A percentile compares a stretch with the other conserved stretches of the same genome.
phyloP scores from a whole-genome alignment of 2,888 invertebrate species.

The Scrobipalpa costella region DNA sequence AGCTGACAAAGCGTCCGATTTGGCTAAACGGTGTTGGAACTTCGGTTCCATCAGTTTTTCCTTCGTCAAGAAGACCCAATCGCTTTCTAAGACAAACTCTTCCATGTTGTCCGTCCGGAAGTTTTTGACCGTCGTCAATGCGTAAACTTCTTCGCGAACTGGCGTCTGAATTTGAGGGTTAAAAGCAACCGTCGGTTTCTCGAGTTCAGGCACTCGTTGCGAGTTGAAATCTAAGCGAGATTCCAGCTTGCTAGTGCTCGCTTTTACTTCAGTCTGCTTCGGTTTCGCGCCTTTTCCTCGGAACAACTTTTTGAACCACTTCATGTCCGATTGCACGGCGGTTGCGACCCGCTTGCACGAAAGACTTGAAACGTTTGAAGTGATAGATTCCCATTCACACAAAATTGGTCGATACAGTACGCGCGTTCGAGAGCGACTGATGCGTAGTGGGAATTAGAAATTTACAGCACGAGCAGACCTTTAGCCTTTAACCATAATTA shows the following conservation, averaged over 20 bases:
- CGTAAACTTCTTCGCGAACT: constrained; percentile 53
- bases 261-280: constrained; percentile 37
- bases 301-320: constrained; percentile 84
- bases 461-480: constrained; percentile 72
- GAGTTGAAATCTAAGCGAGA: constrained; percentile 36
- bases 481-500: constrained; percentile 70
- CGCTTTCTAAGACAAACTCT: constrained; percentile 65
- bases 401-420: constrained; percentile 38
- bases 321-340: constrained; percentile 82
- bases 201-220: constrained; percentile 27
- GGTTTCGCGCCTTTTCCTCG: constrained; percentile 77
- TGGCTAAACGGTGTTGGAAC: constrained; percentile 58
- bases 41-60: constrained; percentile 61
- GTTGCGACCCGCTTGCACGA: constrained; percentile 83
- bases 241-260: constrained; percentile 43
- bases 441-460: constrained; percentile 47
- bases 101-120: constrained; percentile 60
- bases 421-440: constrained; percentile 53
- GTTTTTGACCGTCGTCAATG: constrained; percentile 66
- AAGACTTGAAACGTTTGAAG: constrained; percentile 82
- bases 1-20: constrained; percentile 50
- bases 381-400: constrained; percentile 83
- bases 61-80: constrained; percentile 65
- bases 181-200: constrained; percentile 40
- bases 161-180: constrained; percentile 40